Evolutionary conservation across 2,113 vertebrate genomes (phyloP), one percentile per base, ranked within the genome.

Genomic region (Osmerus eperlanus): DNA sequence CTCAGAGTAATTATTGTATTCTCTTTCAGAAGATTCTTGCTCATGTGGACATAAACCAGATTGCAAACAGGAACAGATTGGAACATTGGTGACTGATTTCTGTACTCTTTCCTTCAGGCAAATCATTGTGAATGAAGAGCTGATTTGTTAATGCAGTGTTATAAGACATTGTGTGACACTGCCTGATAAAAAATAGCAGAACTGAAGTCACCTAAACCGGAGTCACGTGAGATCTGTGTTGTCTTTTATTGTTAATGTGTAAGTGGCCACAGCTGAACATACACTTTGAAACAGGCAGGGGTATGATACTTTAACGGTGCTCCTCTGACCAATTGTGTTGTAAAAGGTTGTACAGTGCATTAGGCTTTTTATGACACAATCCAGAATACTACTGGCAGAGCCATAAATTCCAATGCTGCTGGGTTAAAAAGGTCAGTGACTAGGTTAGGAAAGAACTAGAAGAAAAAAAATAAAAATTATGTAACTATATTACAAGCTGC

Each of bases 401-500:
- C 62, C 77, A 70, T 77, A 77, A 79, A 82, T 77, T 53, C 80
- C 71, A 71, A 70, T 67, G 74, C 70, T 76, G 56, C 71, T 6
- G 15, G 54, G 23, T 36, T 47, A 47, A 47, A 47, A 11, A 47
- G 41, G 41, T 47, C 41, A 12, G 41, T 11, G 41, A 47, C 41
- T 47, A 47, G 41, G 41, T 12, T 47, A 47, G 9, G 41, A 47
- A 47, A 47, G 41, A 47, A 68, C 76, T 88, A 78, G 85, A 87
- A 86, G 79, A 77, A 79, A 69, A 60, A 58, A 62, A 60, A n/a
- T n/a, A 55, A 3, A 68, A 65, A 66, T 79, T 76, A 83, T 72
- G 77, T 82, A 81, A 81, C 79, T 82, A 72, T 85, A 85, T 86
- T 81, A 83, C 80, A 83, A 83, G 81, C 68, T 85, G 72, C 81